Base-by-base conservation (phyloP, 2,888 invertebrate species). In the Dione vanillae region DNA sequence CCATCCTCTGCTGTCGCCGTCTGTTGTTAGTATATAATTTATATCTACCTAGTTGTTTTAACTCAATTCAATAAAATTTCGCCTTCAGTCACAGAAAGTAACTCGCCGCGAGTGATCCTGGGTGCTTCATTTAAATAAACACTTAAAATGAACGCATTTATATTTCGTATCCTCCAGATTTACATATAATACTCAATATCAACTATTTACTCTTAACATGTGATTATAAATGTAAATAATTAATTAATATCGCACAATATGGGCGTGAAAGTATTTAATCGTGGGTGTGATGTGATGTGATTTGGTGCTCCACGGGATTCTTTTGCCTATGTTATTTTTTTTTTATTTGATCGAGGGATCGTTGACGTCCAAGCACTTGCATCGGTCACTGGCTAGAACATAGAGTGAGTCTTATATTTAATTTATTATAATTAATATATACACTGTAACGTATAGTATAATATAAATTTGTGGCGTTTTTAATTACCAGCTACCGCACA, bases 171-270 rank as follows among this genome's bases (percentile, higher is more conserved):
- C 58, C 49, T 64, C 72, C 64, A 67, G 56, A 76, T 72, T 73
- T 76, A 71, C 20, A 73, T 72, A 65, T 76, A 74, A 76, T 71
- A 72, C 71, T 74, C 74, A 56, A 51, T 75, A 75, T 51, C 59
- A 70, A 73, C 75, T 73, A 66, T 70, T 75, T 75, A 76, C 79
- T 80, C 77, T 78, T 82, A 88, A 84, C 85, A 90, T 89, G 91
- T 91, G 89, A 91, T 88, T 86, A 80, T 71, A 80, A 86, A 87
- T 88, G 87, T 89, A 86, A 90, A 88, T 88, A 85, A 86, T 85
- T 84, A 82, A 83, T 84, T 84, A 78, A 70, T 70, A 76, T 78
- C 81, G 79, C 80, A 83, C 86, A 88, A 88, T 86, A 90, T 90
- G 90, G 88, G 88, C 88, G 86, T 86, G 83, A 88, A 85, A 85